Percentiles rank a stretch among this genome's conserved stretches.
Conservation (phyloP, 2,113 vertebrate species). For the Vicugna pacos region DNA sequence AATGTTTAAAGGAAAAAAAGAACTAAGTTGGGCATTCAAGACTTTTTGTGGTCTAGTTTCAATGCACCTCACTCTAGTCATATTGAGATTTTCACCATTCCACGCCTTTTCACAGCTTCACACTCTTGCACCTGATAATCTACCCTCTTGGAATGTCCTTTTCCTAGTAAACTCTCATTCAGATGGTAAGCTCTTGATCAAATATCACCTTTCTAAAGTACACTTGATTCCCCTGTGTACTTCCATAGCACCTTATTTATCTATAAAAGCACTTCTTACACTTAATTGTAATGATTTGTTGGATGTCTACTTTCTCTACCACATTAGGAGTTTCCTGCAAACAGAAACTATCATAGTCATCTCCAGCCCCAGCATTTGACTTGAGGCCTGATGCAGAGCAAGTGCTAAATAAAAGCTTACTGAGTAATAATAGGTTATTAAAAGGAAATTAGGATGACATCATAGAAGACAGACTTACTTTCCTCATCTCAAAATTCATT, state of each 20-base stretch:
- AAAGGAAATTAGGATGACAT: slow-evolving; percentile 49
- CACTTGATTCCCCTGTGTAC: not conserved
- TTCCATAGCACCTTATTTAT: not conserved
- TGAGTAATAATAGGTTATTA: slow-evolving; percentile 25
- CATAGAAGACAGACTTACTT: not conserved
- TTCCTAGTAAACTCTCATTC: not conserved
- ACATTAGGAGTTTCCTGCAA: slow-evolving; percentile 31
- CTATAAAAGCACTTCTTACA: slow-evolving; percentile 14
- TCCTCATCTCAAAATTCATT: slow-evolving; percentile 10
- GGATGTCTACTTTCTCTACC: not conserved
- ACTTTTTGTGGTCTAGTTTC: not conserved
- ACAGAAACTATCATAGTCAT: not conserved
- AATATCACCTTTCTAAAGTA: not conserved
- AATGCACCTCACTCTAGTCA: not conserved
- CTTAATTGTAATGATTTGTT: slow-evolving; percentile 33
- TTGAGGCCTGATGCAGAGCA: not conserved
- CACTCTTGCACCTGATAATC: not conserved
- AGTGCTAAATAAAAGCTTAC: slow-evolving; percentile 23
- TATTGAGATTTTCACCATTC: not conserved
- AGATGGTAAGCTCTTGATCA: not conserved
- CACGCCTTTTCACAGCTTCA: slow-evolving; percentile 8
- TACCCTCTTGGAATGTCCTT: not conserved
- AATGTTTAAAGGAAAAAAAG: not conserved
- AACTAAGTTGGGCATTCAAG: not conserved
- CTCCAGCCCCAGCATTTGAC: not conserved